These are phyloP conservation scores for Bedellia somnulentella DNA, from an alignment of 2,888 invertebrate species.

Conservation along the genomic window DNA sequence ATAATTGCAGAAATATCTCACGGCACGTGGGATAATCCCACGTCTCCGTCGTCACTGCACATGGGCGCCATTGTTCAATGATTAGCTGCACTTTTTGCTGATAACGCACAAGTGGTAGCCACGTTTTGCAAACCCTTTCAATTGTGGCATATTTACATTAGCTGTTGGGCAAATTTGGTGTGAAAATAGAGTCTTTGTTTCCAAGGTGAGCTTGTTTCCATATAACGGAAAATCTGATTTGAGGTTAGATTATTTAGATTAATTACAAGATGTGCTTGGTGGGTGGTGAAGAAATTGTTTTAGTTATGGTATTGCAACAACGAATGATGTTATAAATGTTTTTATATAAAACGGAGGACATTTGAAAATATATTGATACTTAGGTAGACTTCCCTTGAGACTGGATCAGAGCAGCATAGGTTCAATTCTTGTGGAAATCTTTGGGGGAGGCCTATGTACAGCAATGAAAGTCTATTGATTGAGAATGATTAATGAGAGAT, in stretches of 20 bases:
- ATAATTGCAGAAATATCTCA: conserved; percentile 24
- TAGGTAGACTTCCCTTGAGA: too few species aligned
- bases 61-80: conserved; percentile 14
- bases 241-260: conserved; percentile 35
- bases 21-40: conserved; percentile 46
- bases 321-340: too few species aligned
- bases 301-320: too few species aligned
- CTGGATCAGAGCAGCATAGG: too few species aligned
- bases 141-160: conserved; percentile 18
- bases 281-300: too few species aligned
- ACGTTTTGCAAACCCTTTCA: conserved; percentile 19
- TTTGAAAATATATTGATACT: too few species aligned
- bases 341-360: too few species aligned
- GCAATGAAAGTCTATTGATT: too few species aligned
- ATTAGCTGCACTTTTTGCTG: conserved; percentile 35
- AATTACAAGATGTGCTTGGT: conserved; percentile 23
- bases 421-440: too few species aligned
- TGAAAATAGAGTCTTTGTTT: conserved; percentile 36
- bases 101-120: conserved; percentile 21
- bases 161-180: conserved; percentile 30
- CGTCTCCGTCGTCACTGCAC: conserved; percentile 16
- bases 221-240: too few species aligned
- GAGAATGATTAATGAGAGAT: too few species aligned
- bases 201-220: conserved; percentile 37
- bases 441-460: too few species aligned